phyloP scores from a whole-genome alignment of 37 sponge, comb jelly and placozoan genomes.

The Cladorhizidae sp. region DNA sequence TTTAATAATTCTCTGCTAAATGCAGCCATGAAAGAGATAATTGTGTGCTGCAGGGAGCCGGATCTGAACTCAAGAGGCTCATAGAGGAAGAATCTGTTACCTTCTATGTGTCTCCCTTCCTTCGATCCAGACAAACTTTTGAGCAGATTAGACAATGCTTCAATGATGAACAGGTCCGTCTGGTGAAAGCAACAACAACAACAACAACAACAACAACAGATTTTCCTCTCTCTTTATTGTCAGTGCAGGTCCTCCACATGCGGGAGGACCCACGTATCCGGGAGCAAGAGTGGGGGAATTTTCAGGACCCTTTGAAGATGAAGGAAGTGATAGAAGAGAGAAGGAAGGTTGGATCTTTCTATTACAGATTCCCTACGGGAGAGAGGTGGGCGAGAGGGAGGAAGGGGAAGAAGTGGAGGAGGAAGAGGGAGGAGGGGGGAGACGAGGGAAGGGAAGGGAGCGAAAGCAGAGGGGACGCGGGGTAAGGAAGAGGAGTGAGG shows the following conservation, averaged over 20 bases:
- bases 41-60: slow-evolving; percentile 74
- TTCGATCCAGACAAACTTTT: slow-evolving; percentile 69
- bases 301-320: slow-evolving; percentile 66
- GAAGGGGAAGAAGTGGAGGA: slow-evolving; percentile 47
- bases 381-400: slow-evolving; percentile 83
- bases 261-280: slow-evolving; percentile 80
- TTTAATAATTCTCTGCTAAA: too few relatives aligned
- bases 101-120: slow-evolving; percentile 83
- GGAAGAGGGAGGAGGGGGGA: background rate
- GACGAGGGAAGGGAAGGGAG: too few relatives aligned
- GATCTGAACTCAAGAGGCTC: slow-evolving; percentile 59
- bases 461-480: too few relatives aligned
- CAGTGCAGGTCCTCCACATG: slow-evolving; percentile 55
- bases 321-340: slow-evolving; percentile 51
- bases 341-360: slow-evolving; percentile 78
- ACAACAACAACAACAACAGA: background rate
- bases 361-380: slow-evolving; percentile 82
- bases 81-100: slow-evolving; percentile 62
- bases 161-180: slow-evolving; percentile 70
- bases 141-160: slow-evolving; percentile 60
- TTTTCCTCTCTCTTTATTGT: background rate
- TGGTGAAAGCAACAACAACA: background rate
- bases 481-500: too few relatives aligned
- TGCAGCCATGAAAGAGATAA: too few relatives aligned
- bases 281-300: slow-evolving; percentile 93